Base-by-base conservation (phyloP, 2,888 invertebrate genomes). In the Drosophila leonis region DNA sequence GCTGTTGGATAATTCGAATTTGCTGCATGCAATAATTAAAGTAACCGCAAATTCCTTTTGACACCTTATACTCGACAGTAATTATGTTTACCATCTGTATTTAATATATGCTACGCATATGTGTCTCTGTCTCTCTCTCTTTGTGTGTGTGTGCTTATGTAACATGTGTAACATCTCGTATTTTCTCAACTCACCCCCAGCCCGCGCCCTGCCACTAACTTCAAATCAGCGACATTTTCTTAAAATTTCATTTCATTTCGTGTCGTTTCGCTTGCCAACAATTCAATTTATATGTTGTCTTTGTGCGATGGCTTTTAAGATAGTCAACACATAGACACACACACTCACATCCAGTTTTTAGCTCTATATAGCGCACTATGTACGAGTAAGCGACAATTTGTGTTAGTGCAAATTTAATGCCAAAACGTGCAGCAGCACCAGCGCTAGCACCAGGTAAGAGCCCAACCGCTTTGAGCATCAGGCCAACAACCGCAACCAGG, bases 381-480 rank as follows among this genome's bases (percentile, higher is more conserved):
- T 70, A 67, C 52, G 67, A 63, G 90, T 82, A 87, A 84, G 88
- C 90, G 90, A 87, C 90, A 85, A 89, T 85, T 85, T 85, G 89
- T 89, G 90, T 85, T 89, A 80, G 90, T 85, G 84, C 87, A 89
- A 85, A 89, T 85, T 85, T 85, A 85, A 85, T 85, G 84, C 82
- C 87, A 57, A 88, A 86, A 88, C 88, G 78, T 87, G 83, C 82
- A 78, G 18, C 75, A 65, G 44, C 24, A 1, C 46, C 9, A 37
- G 82, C 82, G 68, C 31, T 74, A 65, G 65, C 71, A 39, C 55
- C 80, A 72, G 78, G 80, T 66, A 72, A 56, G 44, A 61, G 67
- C 46, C 42, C 73, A 66, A 72, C 64, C 66, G 65, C 80, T 78
- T 69, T 80, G 73, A 76, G 65, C 73, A 77, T 63, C 59, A 57